These are phyloP conservation scores for Spea hammondii DNA, from an alignment of 2,797 vertebrate genomes.

Conservation along the genomic window DNA sequence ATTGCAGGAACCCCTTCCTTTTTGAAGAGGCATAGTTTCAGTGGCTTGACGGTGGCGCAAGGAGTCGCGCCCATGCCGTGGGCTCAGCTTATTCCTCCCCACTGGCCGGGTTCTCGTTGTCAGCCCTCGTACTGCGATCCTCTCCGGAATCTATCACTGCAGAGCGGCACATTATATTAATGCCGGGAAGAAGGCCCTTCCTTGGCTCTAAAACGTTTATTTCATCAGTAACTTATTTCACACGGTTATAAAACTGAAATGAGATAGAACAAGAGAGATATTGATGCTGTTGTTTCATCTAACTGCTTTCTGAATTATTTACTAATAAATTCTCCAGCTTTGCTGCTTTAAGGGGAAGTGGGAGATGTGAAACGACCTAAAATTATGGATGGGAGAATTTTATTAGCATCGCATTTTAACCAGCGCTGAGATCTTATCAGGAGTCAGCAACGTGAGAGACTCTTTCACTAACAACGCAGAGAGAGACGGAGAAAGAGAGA, in stretches of 20 bases:
- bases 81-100: too few species aligned
- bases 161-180: background rate
- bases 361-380: conserved; percentile 12
- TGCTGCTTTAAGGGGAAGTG: conserved; percentile 30
- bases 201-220: conserved; percentile 27
- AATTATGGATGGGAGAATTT: conserved; percentile 52
- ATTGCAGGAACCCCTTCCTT: too few species aligned
- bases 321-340: conserved; percentile 31
- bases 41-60: too few species aligned
- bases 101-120: too few species aligned
- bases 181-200: background rate
- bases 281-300: conserved; percentile 46
- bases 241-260: conserved; percentile 34
- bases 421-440: conserved; percentile 2
- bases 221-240: conserved; percentile 40
- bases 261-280: conserved; percentile 39
- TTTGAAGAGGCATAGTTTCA: too few species aligned
- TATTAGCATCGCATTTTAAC: conserved; percentile 40
- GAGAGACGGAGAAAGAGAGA: too few species aligned
- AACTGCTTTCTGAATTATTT: conserved; percentile 39
- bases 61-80: too few species aligned
- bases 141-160: too few species aligned
- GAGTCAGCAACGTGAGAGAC: too few species aligned
- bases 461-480: too few species aligned
- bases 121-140: too few species aligned